Evolutionary conservation across 2,888 invertebrate species (phyloP), one percentile per base, ranked within the genome.

Genomic region (Ganaspis brasiliensis): DNA sequence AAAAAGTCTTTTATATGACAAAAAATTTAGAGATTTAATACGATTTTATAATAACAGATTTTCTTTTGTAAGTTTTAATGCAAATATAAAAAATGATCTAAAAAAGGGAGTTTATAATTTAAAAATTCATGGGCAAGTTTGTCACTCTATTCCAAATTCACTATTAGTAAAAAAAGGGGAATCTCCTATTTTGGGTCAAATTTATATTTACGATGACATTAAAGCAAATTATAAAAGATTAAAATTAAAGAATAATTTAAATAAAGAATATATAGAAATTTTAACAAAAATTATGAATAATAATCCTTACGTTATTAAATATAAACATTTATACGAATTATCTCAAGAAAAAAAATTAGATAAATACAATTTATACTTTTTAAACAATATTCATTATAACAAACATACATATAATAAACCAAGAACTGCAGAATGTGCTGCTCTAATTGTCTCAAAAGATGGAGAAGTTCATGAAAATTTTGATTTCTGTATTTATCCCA

Each of bases 1-100:
- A 56, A 75, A 79, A 77, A 5, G 71, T 70, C 67, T 75, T 31
- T 49, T 79, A 19, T 3, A 72, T 35, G 70, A 79, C 37, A 57
- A 4, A 75, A 73, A 77, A 75, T 77, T 52, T 35, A 49, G 63
- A 73, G 71, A 73, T 16, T 57, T 77, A 40, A 79, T 77, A n/a
- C 61, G 76, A 21, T 77, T 76, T 63, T 80, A 76, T 21, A 78
- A 78, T 49, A 73, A 55, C 37, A 56, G 31, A 14, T 78, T 75
- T 70, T 75, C 71, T 10, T 80, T 80, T 72, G 74, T 67, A 45
- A 80, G 61, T 67, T 78, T 80, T 59, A 74, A 73, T 45, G 74
- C 74, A 14, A 75, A 77, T 21, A 55, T 70, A n/a, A 31, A 78
- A 6, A 75, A 63, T 72, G 26, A 75, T 14, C 14, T 19, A 16